Evolutionary conservation across 2,888 invertebrate species (phyloP).

Genomic region (Selenia dentaria): DNA sequence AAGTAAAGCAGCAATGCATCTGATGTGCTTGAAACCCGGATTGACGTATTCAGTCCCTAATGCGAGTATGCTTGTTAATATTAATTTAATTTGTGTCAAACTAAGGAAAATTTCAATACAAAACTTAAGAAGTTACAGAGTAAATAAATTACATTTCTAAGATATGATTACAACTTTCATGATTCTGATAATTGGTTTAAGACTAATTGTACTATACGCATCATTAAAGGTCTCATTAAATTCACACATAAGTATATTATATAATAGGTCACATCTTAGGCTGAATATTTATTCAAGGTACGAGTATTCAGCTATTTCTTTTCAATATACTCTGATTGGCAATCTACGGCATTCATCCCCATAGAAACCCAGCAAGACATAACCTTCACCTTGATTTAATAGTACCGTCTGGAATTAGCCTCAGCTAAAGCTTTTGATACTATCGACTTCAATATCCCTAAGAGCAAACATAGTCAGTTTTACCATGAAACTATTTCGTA

Average conservation of each 20-base stretch:
- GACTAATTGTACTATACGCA: too few relatives aligned
- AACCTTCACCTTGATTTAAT: constrained; percentile 68
- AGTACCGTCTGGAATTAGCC: constrained; percentile 49
- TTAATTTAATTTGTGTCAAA: too few relatives aligned
- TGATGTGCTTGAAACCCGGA: too few relatives aligned
- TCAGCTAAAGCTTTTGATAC: constrained; percentile 41
- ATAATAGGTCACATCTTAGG: constrained; percentile 15
- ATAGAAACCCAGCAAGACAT: constrained; percentile 52
- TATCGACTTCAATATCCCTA: constrained; percentile 6
- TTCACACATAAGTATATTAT: neutral
- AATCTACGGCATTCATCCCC: constrained; percentile 43
- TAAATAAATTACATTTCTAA: too few relatives aligned
- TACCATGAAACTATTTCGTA: neutral
- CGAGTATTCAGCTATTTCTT: constrained; percentile 46
- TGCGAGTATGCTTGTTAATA: too few relatives aligned
- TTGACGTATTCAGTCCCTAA: too few relatives aligned
- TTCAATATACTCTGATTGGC: constrained; percentile 54
- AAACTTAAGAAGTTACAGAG: too few relatives aligned
- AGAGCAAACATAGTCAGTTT: constrained; percentile 6
- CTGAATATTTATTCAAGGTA: constrained; percentile 30
- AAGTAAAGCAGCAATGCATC: too few relatives aligned
- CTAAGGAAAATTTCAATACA: too few relatives aligned
- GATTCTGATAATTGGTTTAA: too few relatives aligned
- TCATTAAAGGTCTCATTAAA: neutral
- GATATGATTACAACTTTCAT: too few relatives aligned